These are phyloP conservation scores for Apodemia zela DNA, from an alignment of 2,888 invertebrate genomes.

Conservation along the genomic window DNA sequence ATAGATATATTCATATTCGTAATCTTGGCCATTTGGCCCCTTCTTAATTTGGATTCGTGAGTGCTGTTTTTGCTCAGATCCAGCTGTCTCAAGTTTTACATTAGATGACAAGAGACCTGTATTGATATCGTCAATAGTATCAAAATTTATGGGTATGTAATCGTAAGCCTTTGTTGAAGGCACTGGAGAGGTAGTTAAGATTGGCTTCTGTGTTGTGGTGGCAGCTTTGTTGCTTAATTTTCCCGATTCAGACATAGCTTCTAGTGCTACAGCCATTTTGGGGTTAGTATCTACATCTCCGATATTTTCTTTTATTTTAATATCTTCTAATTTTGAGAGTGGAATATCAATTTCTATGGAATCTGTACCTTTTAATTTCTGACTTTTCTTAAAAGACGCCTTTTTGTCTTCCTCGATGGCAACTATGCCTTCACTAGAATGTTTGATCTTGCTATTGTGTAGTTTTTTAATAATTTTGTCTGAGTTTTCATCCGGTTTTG, in stretches of 20 bases:
- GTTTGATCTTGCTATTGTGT: constrained; percentile 58
- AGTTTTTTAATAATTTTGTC: constrained; percentile 68
- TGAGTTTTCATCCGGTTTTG: constrained; percentile 61
- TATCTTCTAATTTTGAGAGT: constrained; percentile 69
- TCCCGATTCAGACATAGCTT: constrained; percentile 73
- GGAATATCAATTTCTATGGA: constrained; percentile 73
- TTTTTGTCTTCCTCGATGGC: constrained; percentile 74
- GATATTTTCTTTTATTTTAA: constrained; percentile 73
- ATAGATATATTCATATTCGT: constrained; percentile 95
- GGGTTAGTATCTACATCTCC: constrained; percentile 69
- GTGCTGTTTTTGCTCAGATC: constrained; percentile 84
- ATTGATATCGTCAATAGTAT: constrained; percentile 73
- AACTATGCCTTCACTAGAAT: constrained; percentile 65
- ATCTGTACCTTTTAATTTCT: constrained; percentile 60
- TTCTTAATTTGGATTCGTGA: constrained; percentile 91
- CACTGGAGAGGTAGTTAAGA: constrained; percentile 76
- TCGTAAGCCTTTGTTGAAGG: constrained; percentile 58
- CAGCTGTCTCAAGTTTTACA: constrained; percentile 81
- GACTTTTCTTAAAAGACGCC: constrained; percentile 52
- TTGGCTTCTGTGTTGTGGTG: constrained; percentile 78
- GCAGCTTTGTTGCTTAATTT: constrained; percentile 58
- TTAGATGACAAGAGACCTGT: constrained; percentile 70
- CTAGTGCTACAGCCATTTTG: constrained; percentile 63
- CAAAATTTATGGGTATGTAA: constrained; percentile 72
- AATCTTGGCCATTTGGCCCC: constrained; percentile 93